A percentile compares a stretch with the other conserved stretches of the same genome.
Conservation (phyloP, 2,888 invertebrate genomes). For the Drosophila fungiperda region DNA sequence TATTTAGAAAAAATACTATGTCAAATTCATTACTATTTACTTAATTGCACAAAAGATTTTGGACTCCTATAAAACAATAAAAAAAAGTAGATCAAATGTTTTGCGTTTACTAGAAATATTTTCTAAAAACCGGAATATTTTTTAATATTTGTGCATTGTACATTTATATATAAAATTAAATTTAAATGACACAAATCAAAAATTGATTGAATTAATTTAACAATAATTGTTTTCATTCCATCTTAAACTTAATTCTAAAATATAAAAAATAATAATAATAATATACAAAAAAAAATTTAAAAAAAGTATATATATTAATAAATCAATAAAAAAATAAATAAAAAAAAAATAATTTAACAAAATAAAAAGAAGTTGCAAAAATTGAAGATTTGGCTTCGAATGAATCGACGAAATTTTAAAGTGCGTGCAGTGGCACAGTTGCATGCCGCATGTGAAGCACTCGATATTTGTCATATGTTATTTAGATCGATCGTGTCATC, state of each 20-base stretch:
- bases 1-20: not conserved
- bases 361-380: not conserved
- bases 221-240: not conserved
- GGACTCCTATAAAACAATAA: not conserved
- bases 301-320: not conserved
- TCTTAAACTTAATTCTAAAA: too few relatives aligned
- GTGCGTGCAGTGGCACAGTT: slow-evolving; percentile 16
- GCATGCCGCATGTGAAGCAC: slow-evolving; percentile 29
- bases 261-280: not conserved
- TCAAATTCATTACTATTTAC: not conserved
- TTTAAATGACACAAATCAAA: not conserved
- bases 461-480: slow-evolving; percentile 50
- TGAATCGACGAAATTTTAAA: slow-evolving; percentile 5
- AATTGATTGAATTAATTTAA: too few relatives aligned
- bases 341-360: not conserved
- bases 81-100: not conserved
- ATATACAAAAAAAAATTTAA: not conserved
- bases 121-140: not conserved
- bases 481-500: slow-evolving; percentile 18
- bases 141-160: not conserved
- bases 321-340: not conserved
- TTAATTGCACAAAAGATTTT: not conserved
- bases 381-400: not conserved
- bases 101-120: not conserved
- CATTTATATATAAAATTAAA: too few relatives aligned